Base-by-base conservation (phyloP, 2,888 invertebrate genomes). In the Frankliniella intonsa region DNA sequence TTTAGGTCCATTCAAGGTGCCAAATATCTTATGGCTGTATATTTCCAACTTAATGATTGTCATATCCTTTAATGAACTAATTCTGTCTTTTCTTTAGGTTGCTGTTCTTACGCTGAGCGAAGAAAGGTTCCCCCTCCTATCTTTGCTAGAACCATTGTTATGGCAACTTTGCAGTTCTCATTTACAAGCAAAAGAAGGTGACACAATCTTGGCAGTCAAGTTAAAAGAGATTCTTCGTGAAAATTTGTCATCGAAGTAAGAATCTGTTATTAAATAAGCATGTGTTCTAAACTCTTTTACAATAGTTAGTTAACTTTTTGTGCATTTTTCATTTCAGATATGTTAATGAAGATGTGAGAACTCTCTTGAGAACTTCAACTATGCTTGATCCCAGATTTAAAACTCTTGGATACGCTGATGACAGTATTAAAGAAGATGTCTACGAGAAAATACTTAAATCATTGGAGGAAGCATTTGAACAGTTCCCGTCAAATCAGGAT, bases 311-410 rank as follows among this genome's bases (percentile, higher is more conserved):
- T 55, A 19, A 55, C 27, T 81, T 38, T 19, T 55, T 62, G 80
- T 3, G 80, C 38, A 50, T 82, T 79, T 50, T 50, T 10, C 86
- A 85, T 62, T 87, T 86, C 82, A 87, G 88, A 83, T 89, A 89
- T 80, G 86, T 87, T 0, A 87, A 88, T 82, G 84, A 85, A 11
- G 86, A 86, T 82, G 88, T 89, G 5, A 88, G 87, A 50, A 85
- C 88, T 25, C 84, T 89, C 38, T 85, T 89, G 79, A 88, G 89
- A 85, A 88, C 89, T 80, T 88, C 89, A 8, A 89, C 89, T 9
- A 88, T 88, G 25, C 85, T 90, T 22, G 90, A 90, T 86, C 90
- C 90, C 7, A 87, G 89, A 87, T 89, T 90, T 84, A 90, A 90
- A 84, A 87, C 88, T 82, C 85, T 89, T n/a, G 88, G 89, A 0